Conservation (phyloP, 2,113 vertebrate genomes). For the Hydrolagus affinis region DNA sequence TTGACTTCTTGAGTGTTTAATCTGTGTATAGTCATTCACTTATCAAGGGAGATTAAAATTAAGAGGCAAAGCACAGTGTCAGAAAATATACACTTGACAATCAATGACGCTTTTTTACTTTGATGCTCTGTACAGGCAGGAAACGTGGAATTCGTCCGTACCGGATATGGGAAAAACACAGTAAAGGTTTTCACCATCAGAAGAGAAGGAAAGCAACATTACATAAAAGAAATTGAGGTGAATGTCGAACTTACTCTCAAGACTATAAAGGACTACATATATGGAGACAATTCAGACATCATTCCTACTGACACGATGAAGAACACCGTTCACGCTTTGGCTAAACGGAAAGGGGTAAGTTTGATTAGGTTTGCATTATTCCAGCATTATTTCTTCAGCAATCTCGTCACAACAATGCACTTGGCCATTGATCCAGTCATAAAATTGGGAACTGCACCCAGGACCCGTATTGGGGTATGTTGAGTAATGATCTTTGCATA, state of each 20-base stretch:
- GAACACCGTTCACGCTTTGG: constrained; percentile 81
- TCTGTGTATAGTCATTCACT: neutral
- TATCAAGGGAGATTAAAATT: no score
- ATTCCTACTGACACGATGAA: constrained; percentile 96
- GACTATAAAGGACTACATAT: constrained; percentile 71
- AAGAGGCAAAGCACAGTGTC: no score
- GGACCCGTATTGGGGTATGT: no score
- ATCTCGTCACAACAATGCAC: neutral
- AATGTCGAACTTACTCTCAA: constrained; percentile 75
- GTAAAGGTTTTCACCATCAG: constrained; percentile 76
- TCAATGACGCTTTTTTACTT: no score
- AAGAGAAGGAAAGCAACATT: constrained; percentile 63
- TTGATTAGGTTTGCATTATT: no score
- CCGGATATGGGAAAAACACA: constrained; percentile 82
- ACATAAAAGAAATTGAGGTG: constrained; percentile 70
- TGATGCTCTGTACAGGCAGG: constrained; percentile 49
- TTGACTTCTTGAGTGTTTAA: neutral
- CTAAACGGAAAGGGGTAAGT: constrained; percentile 81
- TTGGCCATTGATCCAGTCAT: neutral
- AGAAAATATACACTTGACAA: no score
- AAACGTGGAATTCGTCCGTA: constrained; percentile 74
- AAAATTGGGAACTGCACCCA: no score
- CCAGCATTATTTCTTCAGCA: neutral
- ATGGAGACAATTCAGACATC: constrained; percentile 77
- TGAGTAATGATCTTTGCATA: no score